Conservation (phyloP, 2,113 vertebrate genomes). For the Saccopteryx bilineata region DNA sequence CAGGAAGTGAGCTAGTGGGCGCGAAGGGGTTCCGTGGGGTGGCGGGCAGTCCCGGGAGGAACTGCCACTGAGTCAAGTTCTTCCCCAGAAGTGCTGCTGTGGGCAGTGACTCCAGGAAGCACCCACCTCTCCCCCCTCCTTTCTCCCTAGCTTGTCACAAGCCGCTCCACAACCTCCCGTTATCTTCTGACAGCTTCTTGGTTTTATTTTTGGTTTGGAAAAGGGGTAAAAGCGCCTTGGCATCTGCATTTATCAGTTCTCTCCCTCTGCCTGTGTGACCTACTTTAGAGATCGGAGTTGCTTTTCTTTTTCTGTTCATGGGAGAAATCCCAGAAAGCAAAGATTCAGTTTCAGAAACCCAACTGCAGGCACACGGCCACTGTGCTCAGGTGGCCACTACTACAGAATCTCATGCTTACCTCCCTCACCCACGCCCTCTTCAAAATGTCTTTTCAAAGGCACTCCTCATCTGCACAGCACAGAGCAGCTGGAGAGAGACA, state of each 20-base stretch:
- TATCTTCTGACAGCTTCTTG: conserved; percentile 60
- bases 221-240: conserved; percentile 69
- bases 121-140: background rate
- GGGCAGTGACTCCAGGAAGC: background rate
- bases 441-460: conserved; percentile 11
- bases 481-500: conserved; percentile 44
- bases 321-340: conserved; percentile 64
- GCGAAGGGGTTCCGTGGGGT: background rate
- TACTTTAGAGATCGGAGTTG: conserved; percentile 70
- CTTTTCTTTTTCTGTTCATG: conserved; percentile 54
- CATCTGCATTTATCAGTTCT: conserved; percentile 72
- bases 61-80: background rate
- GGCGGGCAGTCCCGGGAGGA: background rate
- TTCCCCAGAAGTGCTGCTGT: background rate
- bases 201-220: conserved; percentile 73
- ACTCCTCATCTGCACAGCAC: background rate
- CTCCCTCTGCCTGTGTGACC: conserved; percentile 52
- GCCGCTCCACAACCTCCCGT: background rate
- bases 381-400: conserved; percentile 6
- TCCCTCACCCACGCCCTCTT: background rate
- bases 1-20: conserved; percentile 9
- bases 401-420: conserved; percentile 5
- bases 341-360: background rate
- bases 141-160: conserved; percentile 17
- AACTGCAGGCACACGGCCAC: background rate